Evolutionary conservation across 2,888 invertebrate genomes (phyloP), one percentile per base, ranked within the genome.

Genomic region (Lepidocyrtoides sp.): DNA sequence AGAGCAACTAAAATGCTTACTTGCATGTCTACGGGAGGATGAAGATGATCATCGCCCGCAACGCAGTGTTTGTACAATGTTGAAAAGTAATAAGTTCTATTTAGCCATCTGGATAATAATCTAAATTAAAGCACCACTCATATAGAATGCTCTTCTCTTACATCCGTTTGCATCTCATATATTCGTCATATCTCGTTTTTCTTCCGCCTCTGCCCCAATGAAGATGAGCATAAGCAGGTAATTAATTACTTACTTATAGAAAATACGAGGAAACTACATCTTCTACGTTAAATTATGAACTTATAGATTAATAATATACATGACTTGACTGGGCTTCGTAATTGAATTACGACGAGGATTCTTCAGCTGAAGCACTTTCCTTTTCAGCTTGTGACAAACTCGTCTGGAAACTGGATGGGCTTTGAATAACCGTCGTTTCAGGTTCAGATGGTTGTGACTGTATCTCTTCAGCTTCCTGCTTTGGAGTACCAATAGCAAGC

Each of bases 1-100:
- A 89, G 82, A 89, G 82, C 88, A 88, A 69, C 81, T 60, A 54
- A 86, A 89, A 82, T 89, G 82, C 89, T 89, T 89, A 89, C 89
- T 79, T 82, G 48, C 72, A 89, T 88, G 89, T 89, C 81, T 69
- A 82, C 89, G 44, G 57, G 75, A 72, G 3, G 23, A 72, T 41
- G 20, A 23, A 57, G 29, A 57, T 72, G 60, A 69, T n/a, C 36
- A 36, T 60, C 57, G 57, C 75, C 72, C 82, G 83, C 82, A 83
- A 89, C 89, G 41, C n/a, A 29, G 54, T 77, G 75, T 89, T 89
- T 89, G 89, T 89, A 89, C 89, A 89, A 83, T 77, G 8, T 54
- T 77, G 54, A 32, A 57, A 41, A 54, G 60, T 36, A 66, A 48
- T 63, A 69, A 63, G 48, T 8, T 57, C 20, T 23, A 41, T 32